A percentile compares a stretch with the other conserved stretches of the same genome.
Evolutionary conservation across 2,888 invertebrate species (phyloP).

Genomic region (Neoscelio sp.): DNA sequence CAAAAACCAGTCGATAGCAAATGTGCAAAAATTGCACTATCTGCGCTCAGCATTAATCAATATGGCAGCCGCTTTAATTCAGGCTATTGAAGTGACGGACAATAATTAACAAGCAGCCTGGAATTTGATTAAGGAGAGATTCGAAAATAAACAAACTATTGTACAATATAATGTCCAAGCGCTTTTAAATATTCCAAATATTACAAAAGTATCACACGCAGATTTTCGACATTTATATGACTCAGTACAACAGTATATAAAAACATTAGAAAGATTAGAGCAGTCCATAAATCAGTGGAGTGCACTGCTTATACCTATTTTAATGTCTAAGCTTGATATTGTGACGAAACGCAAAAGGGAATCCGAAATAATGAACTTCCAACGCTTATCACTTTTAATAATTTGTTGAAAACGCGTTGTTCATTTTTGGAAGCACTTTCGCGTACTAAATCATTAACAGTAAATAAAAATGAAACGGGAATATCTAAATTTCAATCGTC

Average conservation of each 20-base stretch:
- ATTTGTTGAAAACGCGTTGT: conserved; percentile 5
- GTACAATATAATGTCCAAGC: conserved; percentile 1
- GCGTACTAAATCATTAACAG: not conserved
- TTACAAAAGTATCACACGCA: not conserved
- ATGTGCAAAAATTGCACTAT: conserved; percentile 4
- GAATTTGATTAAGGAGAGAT: conserved; percentile 52
- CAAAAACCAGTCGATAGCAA: not conserved
- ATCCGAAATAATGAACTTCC: conserved; percentile 1
- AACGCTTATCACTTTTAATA: not conserved
- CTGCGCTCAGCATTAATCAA: not conserved
- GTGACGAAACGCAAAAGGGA: not conserved
- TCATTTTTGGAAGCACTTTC: conserved; percentile 6
- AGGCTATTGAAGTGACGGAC: not conserved
- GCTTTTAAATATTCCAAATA: not conserved
- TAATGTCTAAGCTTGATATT: conserved; percentile 5
- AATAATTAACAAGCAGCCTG: conserved; percentile 59
- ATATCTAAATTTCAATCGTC: not conserved
- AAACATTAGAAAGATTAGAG: not conserved
- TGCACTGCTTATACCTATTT: conserved; percentile 1
- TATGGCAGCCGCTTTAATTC: not conserved
- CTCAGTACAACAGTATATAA: not conserved
- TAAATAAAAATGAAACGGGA: not conserved
- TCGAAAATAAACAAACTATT: conserved; percentile 41
- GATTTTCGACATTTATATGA: not conserved
- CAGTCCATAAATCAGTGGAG: conserved; percentile 5